These are phyloP conservation scores for Sebastolobus altivelis DNA, from an alignment of 2,797 vertebrate genomes.

Conservation along the genomic window DNA sequence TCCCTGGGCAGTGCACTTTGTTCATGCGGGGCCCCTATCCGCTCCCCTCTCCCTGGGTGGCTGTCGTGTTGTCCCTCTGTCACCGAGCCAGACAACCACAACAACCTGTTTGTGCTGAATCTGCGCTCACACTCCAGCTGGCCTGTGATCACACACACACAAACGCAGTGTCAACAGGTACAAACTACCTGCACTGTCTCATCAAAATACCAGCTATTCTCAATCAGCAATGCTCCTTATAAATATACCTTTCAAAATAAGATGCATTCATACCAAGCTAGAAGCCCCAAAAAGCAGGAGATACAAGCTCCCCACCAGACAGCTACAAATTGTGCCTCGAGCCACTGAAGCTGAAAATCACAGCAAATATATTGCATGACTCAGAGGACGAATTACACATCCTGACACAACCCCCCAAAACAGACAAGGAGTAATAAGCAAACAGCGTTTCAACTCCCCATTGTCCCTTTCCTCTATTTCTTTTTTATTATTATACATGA, in stretches of 20 bases:
- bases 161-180: conserved; percentile 66
- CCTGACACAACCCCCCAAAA: conserved; percentile 11
- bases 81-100: conserved; percentile 59
- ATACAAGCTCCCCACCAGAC: neutral
- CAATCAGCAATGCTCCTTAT: neutral
- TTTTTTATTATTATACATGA: neutral
- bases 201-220: neutral
- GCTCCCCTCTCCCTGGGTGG: conserved; percentile 31
- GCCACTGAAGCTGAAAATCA: conserved; percentile 36
- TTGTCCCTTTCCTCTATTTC: neutral
- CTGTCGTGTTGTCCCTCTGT: conserved; percentile 46
- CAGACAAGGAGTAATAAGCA: conserved; percentile 18
- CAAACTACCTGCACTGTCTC: conserved; percentile 26
- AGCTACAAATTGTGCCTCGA: conserved; percentile 12
- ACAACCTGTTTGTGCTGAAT: conserved; percentile 76
- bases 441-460: conserved; percentile 8
- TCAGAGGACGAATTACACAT: conserved; percentile 37
- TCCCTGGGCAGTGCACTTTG: conserved; percentile 60
- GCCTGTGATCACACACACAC: conserved; percentile 43
- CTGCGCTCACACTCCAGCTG: conserved; percentile 27
- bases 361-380: conserved; percentile 44
- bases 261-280: neutral
- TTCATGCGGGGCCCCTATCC: conserved; percentile 66
- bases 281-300: conserved; percentile 6
- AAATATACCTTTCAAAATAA: neutral